Percentiles rank a stretch among this genome's conserved stretches.
Conservation (phyloP, 1,140 invertebrate species). For the Rhizoglyphus robini region DNA sequence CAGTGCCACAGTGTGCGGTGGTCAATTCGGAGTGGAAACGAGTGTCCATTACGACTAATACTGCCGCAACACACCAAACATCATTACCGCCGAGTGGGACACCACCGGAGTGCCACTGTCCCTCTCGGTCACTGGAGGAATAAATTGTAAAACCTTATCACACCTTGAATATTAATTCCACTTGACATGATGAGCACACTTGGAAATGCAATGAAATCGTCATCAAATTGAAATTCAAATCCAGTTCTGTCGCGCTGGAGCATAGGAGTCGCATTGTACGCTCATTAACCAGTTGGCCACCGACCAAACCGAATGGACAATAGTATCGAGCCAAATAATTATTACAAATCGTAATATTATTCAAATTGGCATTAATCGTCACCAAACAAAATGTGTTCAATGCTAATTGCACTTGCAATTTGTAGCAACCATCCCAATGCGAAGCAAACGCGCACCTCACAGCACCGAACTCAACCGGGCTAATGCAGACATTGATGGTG, state of each 20-base stretch:
- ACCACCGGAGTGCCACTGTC: neutral
- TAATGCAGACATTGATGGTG: neutral
- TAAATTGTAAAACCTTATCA: constrained; percentile 6
- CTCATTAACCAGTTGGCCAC: no score
- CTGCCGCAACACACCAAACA: no score
- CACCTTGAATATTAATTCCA: constrained; percentile 15
- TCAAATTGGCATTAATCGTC: neutral
- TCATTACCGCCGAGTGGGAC: no score
- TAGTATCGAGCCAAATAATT: neutral
- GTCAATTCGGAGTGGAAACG: no score
- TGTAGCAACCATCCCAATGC: neutral
- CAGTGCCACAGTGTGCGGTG: no score
- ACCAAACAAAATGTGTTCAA: no score
- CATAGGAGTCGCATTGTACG: no score
- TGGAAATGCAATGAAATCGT: neutral
- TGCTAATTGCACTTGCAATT: neutral
- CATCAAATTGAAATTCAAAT: constrained; percentile 12
- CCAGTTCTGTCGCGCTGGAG: neutral
- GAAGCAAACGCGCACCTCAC: neutral
- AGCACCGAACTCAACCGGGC: neutral
- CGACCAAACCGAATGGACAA: no score
- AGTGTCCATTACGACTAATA: no score
- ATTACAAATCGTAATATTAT: constrained; percentile 12
- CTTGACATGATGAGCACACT: constrained; percentile 7
- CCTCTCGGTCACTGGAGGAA: no score